Percentiles rank a stretch among this genome's conserved stretches.
Conservation (phyloP, 2,888 invertebrate species). For the Tetrapedia diversipes region DNA sequence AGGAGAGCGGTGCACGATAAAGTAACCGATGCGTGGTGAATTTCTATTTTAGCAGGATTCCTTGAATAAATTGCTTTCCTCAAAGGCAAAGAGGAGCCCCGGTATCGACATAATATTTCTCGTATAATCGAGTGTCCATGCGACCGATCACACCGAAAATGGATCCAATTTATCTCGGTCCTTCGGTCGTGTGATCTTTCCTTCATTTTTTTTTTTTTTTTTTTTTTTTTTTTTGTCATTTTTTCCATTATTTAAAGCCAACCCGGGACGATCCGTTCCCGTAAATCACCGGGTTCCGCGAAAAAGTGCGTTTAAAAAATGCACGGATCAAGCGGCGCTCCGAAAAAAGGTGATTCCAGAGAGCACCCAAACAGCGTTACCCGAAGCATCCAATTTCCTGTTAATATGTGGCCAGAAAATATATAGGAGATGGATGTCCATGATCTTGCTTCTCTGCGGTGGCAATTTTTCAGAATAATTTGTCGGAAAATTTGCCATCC, state of each 20-base stretch:
- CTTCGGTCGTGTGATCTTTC: too few species aligned
- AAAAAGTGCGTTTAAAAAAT: background rate
- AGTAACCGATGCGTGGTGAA: background rate
- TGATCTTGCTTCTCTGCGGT: constrained; percentile 19
- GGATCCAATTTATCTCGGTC: constrained; percentile 2
- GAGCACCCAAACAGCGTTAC: background rate
- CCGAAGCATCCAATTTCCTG: constrained; percentile 34
- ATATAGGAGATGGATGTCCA: constrained; percentile 25
- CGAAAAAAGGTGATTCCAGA: background rate
- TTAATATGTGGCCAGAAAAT: constrained; percentile 27
- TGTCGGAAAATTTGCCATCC: constrained; percentile 41
- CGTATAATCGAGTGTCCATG: constrained; percentile 10
- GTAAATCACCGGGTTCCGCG: background rate
- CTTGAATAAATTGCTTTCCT: background rate
- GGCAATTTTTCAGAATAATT: constrained; percentile 40
- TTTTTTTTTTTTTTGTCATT: too few species aligned
- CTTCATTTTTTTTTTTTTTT: too few species aligned
- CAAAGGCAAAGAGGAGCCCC: background rate
- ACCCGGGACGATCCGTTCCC: background rate
- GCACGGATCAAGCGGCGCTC: background rate
- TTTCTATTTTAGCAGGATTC: background rate
- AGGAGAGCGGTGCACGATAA: too few species aligned
- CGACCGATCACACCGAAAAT: background rate
- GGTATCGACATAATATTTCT: background rate
- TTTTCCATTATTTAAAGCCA: background rate